Percentiles rank a stretch among this genome's conserved stretches.
Conservation (phyloP, 1,140 invertebrate genomes). For the Wasmannia auropunctata region DNA sequence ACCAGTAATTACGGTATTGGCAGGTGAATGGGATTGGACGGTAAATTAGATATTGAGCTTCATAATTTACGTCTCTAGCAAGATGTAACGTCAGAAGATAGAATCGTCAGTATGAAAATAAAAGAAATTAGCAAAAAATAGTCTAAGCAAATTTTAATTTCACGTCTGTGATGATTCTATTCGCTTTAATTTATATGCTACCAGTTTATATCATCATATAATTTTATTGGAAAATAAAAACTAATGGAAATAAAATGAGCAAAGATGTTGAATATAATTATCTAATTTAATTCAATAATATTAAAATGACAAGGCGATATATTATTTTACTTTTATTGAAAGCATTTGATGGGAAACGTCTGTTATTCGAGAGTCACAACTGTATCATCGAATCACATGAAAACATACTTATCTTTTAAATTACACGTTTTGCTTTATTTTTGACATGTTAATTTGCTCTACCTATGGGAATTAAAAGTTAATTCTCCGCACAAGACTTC, state of each 20-base stretch:
- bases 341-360: not conserved
- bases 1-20: constrained; percentile 8
- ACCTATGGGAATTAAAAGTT: not conserved
- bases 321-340: not conserved
- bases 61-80: not conserved
- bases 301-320: no score
- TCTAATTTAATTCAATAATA: no score
- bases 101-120: not conserved
- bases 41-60: not conserved
- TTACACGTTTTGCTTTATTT: not conserved
- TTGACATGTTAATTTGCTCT: not conserved
- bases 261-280: no score
- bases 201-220: not conserved
- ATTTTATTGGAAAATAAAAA: not conserved
- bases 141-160: not conserved
- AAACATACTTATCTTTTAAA: not conserved
- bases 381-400: not conserved
- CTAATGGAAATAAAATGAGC: no score
- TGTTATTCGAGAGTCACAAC: not conserved
- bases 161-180: not conserved
- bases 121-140: not conserved
- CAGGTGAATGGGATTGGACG: not conserved
- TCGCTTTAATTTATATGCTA: not conserved
- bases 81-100: not conserved
- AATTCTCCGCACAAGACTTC: not conserved